Evolutionary conservation across 2,888 invertebrate genomes (phyloP).

Genomic region (Drosophila subsilvestris): DNA sequence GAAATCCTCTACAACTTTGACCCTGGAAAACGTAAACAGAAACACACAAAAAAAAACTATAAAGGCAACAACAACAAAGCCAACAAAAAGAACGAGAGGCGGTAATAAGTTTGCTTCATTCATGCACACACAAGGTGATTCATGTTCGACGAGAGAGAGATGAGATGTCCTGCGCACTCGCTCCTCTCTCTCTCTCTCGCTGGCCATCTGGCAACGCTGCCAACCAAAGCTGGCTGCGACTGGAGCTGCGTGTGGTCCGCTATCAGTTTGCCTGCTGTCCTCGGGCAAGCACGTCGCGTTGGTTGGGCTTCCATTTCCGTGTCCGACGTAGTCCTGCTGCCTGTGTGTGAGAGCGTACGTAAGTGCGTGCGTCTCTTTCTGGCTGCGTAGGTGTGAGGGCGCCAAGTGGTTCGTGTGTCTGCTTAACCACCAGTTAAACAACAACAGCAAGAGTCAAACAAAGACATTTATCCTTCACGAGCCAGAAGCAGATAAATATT

Average conservation of each 20-base stretch:
- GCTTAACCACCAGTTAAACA: slow-evolving; percentile 48
- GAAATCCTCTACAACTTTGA: slow-evolving; percentile 72
- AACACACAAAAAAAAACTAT: slow-evolving; percentile 5
- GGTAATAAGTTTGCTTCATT: slow-evolving; percentile 58
- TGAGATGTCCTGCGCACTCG: slow-evolving; percentile 47
- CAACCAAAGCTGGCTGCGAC: not conserved
- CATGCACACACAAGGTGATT: slow-evolving; percentile 50
- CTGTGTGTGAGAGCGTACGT: slow-evolving; percentile 31
- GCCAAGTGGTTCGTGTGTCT: slow-evolving; percentile 66
- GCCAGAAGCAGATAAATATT: slow-evolving; percentile 12
- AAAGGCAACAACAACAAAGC: slow-evolving; percentile 24
- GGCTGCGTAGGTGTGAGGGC: slow-evolving; percentile 53
- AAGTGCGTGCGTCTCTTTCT: slow-evolving; percentile 2
- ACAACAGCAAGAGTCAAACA: slow-evolving; percentile 46
- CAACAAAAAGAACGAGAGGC: slow-evolving; percentile 32
- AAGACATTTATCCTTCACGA: slow-evolving; percentile 25
- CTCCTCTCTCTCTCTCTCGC: slow-evolving; percentile 14
- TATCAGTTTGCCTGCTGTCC: slow-evolving; percentile 70
- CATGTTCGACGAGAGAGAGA: not conserved
- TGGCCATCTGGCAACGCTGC: slow-evolving; percentile 57
- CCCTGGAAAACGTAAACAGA: slow-evolving; percentile 53
- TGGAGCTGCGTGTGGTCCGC: slow-evolving; percentile 40
- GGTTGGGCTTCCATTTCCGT: slow-evolving; percentile 20
- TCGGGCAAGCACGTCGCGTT: slow-evolving; percentile 61
- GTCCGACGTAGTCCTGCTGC: slow-evolving; percentile 14